These are phyloP conservation scores for Volucella zonaria DNA, from an alignment of 2,888 invertebrate species.

Conservation along the genomic window DNA sequence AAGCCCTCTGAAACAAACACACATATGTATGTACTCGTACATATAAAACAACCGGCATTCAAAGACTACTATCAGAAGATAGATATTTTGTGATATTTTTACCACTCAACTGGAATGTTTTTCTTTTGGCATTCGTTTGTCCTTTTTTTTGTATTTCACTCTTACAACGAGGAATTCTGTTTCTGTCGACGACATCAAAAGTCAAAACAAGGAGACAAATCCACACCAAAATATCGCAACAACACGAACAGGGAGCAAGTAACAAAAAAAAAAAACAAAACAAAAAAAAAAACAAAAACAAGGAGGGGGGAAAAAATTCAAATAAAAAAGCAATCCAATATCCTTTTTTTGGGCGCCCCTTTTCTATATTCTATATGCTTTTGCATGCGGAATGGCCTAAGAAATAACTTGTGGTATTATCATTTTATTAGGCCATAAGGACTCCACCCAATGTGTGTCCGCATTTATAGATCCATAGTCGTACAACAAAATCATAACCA, in stretches of 20 bases:
- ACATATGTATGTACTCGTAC: too few species aligned
- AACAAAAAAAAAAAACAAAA: conserved; percentile 24
- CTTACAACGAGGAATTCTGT: conserved; percentile 15
- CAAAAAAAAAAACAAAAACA: conserved; percentile 25
- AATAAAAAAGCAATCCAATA: conserved; percentile 66
- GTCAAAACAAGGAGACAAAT: not conserved
- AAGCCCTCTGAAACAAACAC: too few species aligned
- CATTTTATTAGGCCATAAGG: conserved; percentile 73
- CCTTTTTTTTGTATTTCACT: not conserved
- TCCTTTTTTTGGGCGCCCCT: conserved; percentile 15
- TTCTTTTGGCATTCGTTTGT: not conserved
- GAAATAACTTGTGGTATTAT: conserved; percentile 71
- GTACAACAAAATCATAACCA: conserved; percentile 67
- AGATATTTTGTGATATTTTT: not conserved
- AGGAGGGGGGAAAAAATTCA: conserved; percentile 27
- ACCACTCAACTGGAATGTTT: not conserved
- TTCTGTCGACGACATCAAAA: conserved; percentile 56
- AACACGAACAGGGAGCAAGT: not conserved
- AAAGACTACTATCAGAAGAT: too few species aligned
- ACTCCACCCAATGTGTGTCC: conserved; percentile 70
- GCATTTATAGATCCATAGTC: conserved; percentile 70
- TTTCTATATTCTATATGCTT: conserved; percentile 32
- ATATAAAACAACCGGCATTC: too few species aligned
- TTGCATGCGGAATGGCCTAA: conserved; percentile 56
- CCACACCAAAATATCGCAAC: not conserved